Evolutionary conservation across 2,888 invertebrate genomes (phyloP).

Genomic region (Pheosia tremula): DNA sequence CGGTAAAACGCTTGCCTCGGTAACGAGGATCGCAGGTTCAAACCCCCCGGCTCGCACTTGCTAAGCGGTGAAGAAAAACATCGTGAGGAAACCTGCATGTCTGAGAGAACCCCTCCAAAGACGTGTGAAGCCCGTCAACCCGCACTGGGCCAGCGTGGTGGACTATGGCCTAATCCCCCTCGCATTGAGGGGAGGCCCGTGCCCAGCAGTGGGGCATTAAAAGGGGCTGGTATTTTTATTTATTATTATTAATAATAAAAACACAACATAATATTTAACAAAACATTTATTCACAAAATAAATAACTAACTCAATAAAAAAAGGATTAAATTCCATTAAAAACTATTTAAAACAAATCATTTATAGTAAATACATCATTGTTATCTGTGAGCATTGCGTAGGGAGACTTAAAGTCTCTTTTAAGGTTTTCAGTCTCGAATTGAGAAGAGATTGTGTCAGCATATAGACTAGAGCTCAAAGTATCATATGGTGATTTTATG

Average conservation of each 20-base stretch:
- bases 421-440: slow-evolving; percentile 34
- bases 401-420: slow-evolving; percentile 52
- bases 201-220: too few species aligned
- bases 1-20: too few species aligned
- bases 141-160: too few species aligned
- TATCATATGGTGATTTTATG: slow-evolving; percentile 63
- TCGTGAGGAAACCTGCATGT: too few species aligned
- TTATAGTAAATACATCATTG: slow-evolving; percentile 19
- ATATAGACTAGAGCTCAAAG: slow-evolving; percentile 39
- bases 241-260: not conserved
- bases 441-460: slow-evolving; percentile 39
- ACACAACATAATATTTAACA: not conserved
- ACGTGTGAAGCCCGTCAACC: too few species aligned
- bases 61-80: too few species aligned
- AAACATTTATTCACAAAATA: not conserved
- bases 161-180: too few species aligned
- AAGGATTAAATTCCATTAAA: not conserved
- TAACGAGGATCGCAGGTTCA: too few species aligned
- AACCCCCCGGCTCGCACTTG: too few species aligned
- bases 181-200: too few species aligned
- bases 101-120: too few species aligned
- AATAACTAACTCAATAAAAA: not conserved
- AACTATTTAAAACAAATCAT: slow-evolving; percentile 28
- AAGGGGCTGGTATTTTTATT: too few species aligned
- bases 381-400: slow-evolving; percentile 26